Evolutionary conservation across 2,113 vertebrate genomes (phyloP), one percentile per base, ranked within the genome.

Genomic region (Origma solitaria): DNA sequence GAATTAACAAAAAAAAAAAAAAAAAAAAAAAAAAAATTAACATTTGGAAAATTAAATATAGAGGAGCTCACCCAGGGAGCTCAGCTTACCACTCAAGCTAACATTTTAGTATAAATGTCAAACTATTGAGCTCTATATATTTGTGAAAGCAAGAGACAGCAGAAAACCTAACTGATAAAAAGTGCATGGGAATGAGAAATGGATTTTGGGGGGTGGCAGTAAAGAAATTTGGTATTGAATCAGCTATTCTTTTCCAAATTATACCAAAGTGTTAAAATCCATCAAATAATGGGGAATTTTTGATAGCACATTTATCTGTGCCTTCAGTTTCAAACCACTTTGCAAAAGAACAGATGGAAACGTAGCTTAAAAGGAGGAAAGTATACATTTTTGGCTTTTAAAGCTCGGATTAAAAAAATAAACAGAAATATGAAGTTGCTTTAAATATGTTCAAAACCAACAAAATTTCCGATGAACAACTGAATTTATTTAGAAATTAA

Each of bases 1-100:
- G 10, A 82, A 21, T 40, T 86, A 50, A n/a, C 27, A 83, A 20
- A 49, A 49, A 91, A 42, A 83, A 20, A 49, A 49, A 91, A 42
- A 83, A 20, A 49, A 49, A 91, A 42, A 83, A 20, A 49, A 49
- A 91, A 91, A 86, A 70, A 80, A 83, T 70, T 88, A 65, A 57
- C 65, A 50, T 89, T 78, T 91, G 22, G 24, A 89, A 94, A 95
- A 92, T 71, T 91, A 89, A 91, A 84, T 82, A 73, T 31, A 89
- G 42, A 78, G 15, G 21, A 86, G 47, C 60, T 86, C 42, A 68
- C 22, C 19, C 40, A 75, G n/a, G 17, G 31, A 80, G 7, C 24
- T 21, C 64, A 71, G 38, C 2, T 92, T 84, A 37, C 7, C 6
- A 35, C 18, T 19, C 35, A 87, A 16, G 65, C 31, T 85, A 94